phyloP scores from a whole-genome alignment of 2,113 vertebrate species.

The Macrotus californicus region DNA sequence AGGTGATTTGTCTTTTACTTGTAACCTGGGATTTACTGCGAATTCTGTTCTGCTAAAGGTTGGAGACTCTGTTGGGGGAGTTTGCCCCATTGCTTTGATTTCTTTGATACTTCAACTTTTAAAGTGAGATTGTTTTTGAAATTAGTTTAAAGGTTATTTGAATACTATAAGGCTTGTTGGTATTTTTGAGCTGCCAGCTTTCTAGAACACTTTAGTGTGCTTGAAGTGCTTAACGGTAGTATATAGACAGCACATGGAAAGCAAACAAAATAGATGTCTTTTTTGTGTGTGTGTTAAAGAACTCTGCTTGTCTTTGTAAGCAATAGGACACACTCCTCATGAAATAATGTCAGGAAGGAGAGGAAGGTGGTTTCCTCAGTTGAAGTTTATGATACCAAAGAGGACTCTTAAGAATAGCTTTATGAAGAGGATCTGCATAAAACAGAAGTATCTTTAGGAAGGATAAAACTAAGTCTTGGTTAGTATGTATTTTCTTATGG shows the following conservation, averaged over 20 bases:
- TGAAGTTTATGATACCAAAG: neutral
- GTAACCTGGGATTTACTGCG: neutral
- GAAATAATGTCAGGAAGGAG: neutral
- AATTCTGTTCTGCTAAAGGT: neutral
- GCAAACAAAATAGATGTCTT: neutral
- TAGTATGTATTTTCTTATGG: neutral
- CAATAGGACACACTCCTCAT: neutral
- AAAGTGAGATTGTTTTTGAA: slow-evolving; percentile 27
- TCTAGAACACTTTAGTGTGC: neutral
- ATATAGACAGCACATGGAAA: neutral
- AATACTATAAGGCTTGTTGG: neutral
- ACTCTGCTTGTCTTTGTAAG: neutral
- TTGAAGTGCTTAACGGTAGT: neutral
- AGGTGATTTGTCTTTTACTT: neutral
- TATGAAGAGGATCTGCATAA: neutral
- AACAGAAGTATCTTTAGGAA: neutral
- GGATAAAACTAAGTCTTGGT: neutral
- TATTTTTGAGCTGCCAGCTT: slow-evolving; percentile 23
- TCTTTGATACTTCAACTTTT: neutral
- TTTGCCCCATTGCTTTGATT: neutral
- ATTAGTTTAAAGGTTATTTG: slow-evolving; percentile 11
- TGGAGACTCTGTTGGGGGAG: neutral
- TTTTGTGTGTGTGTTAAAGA: neutral
- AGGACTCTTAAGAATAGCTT: neutral
- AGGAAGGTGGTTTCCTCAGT: neutral